phyloP scores from a whole-genome alignment of 2,888 invertebrate species.

The Steinernema scapterisci region DNA sequence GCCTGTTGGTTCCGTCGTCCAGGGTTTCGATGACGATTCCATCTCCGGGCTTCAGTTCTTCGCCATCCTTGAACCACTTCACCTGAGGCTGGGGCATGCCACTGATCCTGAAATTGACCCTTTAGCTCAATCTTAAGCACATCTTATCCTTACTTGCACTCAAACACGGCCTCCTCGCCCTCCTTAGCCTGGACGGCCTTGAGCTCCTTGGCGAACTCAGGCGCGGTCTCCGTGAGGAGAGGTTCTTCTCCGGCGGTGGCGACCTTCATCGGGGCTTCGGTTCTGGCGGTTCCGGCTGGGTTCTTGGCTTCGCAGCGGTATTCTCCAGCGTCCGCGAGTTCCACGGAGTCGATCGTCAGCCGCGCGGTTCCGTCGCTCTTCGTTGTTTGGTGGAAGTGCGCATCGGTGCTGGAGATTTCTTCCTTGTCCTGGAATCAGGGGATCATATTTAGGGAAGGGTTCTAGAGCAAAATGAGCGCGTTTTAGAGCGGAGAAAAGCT shows the following conservation, averaged over 20 bases:
- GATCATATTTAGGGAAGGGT: too few species aligned
- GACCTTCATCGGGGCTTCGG: conserved; percentile 75
- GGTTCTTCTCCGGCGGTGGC: conserved; percentile 33
- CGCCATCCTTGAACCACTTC: conserved; percentile 83
- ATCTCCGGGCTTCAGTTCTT: conserved; percentile 67
- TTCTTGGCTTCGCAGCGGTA: conserved; percentile 73
- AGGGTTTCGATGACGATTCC: conserved; percentile 69
- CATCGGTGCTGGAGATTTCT: conserved; percentile 39
- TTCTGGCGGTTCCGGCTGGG: conserved; percentile 79
- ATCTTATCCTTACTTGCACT: conserved; percentile 75
- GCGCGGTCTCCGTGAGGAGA: conserved; percentile 71
- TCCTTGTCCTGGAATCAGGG: conserved; percentile 42
- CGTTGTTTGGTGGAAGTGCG: conserved; percentile 40
- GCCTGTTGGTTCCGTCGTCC: conserved; percentile 63
- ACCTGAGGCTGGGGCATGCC: conserved; percentile 80
- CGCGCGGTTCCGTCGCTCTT: conserved; percentile 75
- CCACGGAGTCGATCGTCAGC: conserved; percentile 81
- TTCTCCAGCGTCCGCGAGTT: conserved; percentile 78
- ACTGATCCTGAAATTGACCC: conserved; percentile 33
- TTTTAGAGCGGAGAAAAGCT: not conserved
- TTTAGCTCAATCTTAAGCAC: too few species aligned
- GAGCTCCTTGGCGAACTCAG: conserved; percentile 79
- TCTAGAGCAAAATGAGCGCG: too few species aligned
- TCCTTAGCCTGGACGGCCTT: conserved; percentile 82
- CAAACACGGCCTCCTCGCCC: conserved; percentile 83